Conservation (phyloP, 2,888 invertebrate species). For the Nephrotoma guestfalica region DNA sequence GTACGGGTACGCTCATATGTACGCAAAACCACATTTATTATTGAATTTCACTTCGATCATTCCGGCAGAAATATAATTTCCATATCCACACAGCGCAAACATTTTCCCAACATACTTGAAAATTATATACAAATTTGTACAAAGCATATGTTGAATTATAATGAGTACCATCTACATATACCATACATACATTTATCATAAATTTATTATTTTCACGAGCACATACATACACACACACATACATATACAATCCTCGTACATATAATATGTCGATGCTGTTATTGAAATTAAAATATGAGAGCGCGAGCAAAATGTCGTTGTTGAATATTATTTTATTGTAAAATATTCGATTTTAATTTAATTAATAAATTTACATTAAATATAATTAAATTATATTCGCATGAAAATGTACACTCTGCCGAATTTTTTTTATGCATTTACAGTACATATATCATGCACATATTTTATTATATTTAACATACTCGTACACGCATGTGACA, state of each 20-base stretch:
- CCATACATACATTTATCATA: neutral
- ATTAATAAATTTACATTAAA: neutral
- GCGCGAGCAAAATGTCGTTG: neutral
- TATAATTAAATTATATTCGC: neutral
- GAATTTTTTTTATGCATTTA: too few relatives aligned
- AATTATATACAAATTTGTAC: neutral
- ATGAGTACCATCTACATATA: neutral
- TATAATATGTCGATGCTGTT: neutral
- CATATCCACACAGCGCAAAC: neutral
- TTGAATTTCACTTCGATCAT: neutral
- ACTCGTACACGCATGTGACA: too few relatives aligned
- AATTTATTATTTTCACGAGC: neutral
- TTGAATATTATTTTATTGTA: neutral
- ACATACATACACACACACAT: neutral
- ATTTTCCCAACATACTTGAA: neutral
- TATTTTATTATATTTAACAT: too few relatives aligned
- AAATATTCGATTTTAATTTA: neutral
- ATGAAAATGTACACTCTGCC: neutral
- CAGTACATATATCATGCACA: too few relatives aligned
- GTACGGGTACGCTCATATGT: too few relatives aligned
- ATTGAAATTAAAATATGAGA: neutral
- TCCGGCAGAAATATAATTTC: neutral
- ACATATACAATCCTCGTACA: neutral
- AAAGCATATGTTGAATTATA: neutral
- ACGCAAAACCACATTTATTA: neutral